phyloP scores from a whole-genome alignment of 2,797 vertebrate genomes.

The Sorex maritimensis region DNA sequence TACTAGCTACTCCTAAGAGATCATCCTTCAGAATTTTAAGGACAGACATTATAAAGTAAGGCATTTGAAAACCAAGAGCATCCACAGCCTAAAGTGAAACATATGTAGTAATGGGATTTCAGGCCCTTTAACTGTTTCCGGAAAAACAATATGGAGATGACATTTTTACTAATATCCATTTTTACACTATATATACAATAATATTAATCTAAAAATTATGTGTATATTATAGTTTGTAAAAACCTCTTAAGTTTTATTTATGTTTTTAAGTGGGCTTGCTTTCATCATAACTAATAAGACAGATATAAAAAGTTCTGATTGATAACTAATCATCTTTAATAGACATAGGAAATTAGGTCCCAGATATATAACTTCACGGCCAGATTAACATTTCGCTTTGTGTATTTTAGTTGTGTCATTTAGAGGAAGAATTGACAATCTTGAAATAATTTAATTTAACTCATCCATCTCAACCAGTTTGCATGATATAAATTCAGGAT shows the following conservation, averaged over 20 bases:
- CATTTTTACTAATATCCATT: neutral
- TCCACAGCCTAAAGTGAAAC: neutral
- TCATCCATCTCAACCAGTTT: neutral
- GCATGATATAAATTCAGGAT: neutral
- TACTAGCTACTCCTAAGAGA: neutral
- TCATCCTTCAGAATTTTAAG: neutral
- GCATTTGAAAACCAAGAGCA: slow-evolving; percentile 2
- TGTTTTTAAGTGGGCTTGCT: too few relatives aligned
- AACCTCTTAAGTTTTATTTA: neutral
- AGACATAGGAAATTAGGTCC: neutral
- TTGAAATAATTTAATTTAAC: neutral
- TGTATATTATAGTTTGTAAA: neutral
- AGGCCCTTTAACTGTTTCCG: neutral
- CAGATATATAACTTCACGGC: neutral
- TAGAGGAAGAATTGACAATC: neutral
- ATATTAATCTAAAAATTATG: neutral
- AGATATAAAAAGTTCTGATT: neutral
- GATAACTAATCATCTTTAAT: neutral
- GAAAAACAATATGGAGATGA: neutral
- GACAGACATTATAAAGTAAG: slow-evolving; percentile 1
- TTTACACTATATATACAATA: neutral
- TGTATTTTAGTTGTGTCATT: neutral
- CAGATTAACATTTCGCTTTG: slow-evolving; percentile 19
- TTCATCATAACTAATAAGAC: too few relatives aligned
- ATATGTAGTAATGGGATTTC: neutral